Percentiles rank a stretch among this genome's conserved stretches.
phyloP scores from a whole-genome alignment of 2,113 vertebrate genomes.

The Ceyx cyanopectus region DNA sequence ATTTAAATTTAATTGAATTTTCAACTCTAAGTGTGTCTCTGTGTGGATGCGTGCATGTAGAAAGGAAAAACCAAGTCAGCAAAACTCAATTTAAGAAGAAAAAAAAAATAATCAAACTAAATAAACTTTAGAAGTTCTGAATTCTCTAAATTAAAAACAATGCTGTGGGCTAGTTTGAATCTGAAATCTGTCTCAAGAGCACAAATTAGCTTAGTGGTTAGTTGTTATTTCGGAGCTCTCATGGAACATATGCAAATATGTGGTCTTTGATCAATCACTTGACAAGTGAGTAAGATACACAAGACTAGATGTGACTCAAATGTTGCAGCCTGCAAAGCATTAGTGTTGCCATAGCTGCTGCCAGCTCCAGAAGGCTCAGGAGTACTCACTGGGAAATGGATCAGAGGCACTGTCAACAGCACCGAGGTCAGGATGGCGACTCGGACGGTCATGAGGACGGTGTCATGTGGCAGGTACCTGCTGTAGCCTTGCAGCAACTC shows the following conservation, averaged over 20 bases:
- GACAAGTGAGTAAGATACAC: conserved; percentile 78
- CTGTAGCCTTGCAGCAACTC: conserved; percentile 88
- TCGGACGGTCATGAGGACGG: conserved; percentile 86
- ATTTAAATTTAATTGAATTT: conserved; percentile 45
- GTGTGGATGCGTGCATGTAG: conserved; percentile 25
- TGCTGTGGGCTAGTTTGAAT: conserved; percentile 69
- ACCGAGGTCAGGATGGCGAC: conserved; percentile 89
- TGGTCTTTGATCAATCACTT: conserved; percentile 78
- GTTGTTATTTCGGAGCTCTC: conserved; percentile 72
- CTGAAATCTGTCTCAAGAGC: conserved; percentile 72
- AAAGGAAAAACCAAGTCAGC: conserved; percentile 70
- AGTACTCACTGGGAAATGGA: conserved; percentile 94
- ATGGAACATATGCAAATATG: conserved; percentile 70
- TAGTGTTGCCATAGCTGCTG: conserved; percentile 42
- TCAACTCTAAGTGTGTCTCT: not conserved
- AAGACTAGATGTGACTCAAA: conserved; percentile 61
- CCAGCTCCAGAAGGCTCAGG: conserved; percentile 7
- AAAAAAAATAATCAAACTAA: conserved; percentile 10
- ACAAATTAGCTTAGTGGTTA: conserved; percentile 77
- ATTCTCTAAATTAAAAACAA: conserved; percentile 78
- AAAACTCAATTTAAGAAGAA: conserved; percentile 51
- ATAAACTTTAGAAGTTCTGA: conserved; percentile 66
- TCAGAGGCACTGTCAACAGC: conserved; percentile 91
- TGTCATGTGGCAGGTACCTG: conserved; percentile 83
- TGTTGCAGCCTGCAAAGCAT: conserved; percentile 74